Percentiles rank a stretch among this genome's conserved stretches.
Evolutionary conservation across 2,888 invertebrate genomes (phyloP).

Genomic region (Vandiemenella viatica): DNA sequence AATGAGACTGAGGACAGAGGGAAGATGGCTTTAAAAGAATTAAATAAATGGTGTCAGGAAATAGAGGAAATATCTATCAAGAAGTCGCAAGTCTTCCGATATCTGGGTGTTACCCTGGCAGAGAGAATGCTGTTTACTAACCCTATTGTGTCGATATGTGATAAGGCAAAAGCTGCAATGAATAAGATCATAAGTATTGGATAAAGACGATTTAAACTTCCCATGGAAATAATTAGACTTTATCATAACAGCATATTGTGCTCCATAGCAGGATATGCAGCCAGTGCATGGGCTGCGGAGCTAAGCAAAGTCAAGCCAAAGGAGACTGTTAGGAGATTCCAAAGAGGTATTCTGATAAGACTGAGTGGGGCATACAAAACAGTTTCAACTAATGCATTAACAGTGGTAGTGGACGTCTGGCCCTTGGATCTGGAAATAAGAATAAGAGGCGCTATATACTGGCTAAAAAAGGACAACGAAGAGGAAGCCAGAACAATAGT

Average conservation of each 20-base stretch:
- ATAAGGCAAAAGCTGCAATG: no score
- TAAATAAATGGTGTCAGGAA: no score
- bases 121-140: no score
- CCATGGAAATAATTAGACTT: background rate
- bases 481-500: background rate
- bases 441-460: background rate
- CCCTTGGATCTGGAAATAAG: background rate
- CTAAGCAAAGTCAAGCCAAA: background rate
- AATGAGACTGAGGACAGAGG: no score
- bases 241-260: background rate
- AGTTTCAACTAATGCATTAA: background rate
- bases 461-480: background rate
- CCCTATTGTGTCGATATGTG: no score
- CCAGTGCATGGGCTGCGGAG: background rate
- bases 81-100: no score
- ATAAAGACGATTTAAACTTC: background rate
- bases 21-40: no score
- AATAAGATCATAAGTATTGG: background rate
- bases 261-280: background rate
- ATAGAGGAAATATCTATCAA: no score
- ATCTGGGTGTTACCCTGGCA: no score
- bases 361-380: background rate
- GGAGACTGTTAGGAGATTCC: background rate
- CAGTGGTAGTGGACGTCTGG: background rate
- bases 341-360: background rate